These are phyloP conservation scores for Drosophila paranaensis DNA, from an alignment of 2,888 invertebrate species.

Conservation along the genomic window DNA sequence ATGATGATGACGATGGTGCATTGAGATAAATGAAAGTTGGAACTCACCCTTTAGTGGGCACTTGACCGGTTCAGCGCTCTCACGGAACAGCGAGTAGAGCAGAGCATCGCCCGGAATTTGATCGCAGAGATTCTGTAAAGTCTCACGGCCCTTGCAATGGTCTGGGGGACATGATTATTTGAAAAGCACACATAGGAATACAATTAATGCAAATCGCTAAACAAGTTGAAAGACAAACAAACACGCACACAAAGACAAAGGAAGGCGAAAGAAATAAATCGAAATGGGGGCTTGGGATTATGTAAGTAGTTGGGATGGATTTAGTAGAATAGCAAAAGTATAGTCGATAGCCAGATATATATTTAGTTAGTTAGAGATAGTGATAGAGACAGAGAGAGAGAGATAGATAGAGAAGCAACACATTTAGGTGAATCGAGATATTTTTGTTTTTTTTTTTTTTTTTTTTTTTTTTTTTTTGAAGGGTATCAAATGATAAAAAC, in stretches of 20 bases:
- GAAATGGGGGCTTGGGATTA: slow-evolving; percentile 39
- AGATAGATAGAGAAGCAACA: slow-evolving; percentile 60
- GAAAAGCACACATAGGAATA: slow-evolving; percentile 81
- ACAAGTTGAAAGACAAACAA: slow-evolving; percentile 37
- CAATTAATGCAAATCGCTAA: slow-evolving; percentile 84
- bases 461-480: neutral
- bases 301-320: slow-evolving; percentile 44
- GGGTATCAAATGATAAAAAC: slow-evolving; percentile 48
- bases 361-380: slow-evolving; percentile 28
- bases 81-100: slow-evolving; percentile 95
- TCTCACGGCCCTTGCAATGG: slow-evolving; percentile 87
- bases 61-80: slow-evolving; percentile 93
- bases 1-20: slow-evolving; percentile 8
- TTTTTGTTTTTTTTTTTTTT: slow-evolving; percentile 1
- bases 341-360: slow-evolving; percentile 29
- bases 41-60: slow-evolving; percentile 89
- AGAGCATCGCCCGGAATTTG: slow-evolving; percentile 95
- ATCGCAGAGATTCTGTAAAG: slow-evolving; percentile 92
- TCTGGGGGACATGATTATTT: slow-evolving; percentile 85
- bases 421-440: slow-evolving; percentile 57
- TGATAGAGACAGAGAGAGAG: slow-evolving; percentile 39
- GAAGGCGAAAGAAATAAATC: slow-evolving; percentile 27
- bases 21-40: slow-evolving; percentile 22
- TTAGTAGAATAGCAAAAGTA: slow-evolving; percentile 26
- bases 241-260: slow-evolving; percentile 59